A percentile compares a stretch with the other conserved stretches of the same genome.
phyloP scores from a whole-genome alignment of 2,888 invertebrate species.

The Monoplex corrugatus region DNA sequence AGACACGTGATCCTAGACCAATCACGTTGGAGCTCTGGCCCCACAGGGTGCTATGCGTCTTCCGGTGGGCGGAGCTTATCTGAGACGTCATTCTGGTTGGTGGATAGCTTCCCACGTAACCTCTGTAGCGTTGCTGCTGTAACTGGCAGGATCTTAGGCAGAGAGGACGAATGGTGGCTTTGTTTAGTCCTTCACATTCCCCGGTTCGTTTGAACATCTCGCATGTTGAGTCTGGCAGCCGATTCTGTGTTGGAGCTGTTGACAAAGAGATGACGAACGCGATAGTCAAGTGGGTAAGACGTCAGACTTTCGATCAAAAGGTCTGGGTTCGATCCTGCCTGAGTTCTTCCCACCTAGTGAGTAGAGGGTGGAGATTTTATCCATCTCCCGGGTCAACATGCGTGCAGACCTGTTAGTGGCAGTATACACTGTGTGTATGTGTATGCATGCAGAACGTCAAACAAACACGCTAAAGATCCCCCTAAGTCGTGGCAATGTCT shows the following conservation, averaged over 20 bases:
- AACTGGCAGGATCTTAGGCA: slow-evolving; percentile 54
- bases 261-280: background rate
- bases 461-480: no score
- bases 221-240: slow-evolving; percentile 53
- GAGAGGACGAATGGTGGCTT: slow-evolving; percentile 50
- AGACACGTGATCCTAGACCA: background rate
- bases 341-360: no score
- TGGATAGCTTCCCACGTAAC: slow-evolving; percentile 11
- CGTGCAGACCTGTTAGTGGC: no score
- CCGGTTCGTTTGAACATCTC: slow-evolving; percentile 53
- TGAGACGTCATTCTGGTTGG: background rate
- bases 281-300: background rate
- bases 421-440: no score
- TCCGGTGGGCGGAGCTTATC: slow-evolving; percentile 5
- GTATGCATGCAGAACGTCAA: no score
- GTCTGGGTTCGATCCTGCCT: no score
- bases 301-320: no score
- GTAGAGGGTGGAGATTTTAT: no score
- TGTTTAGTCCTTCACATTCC: slow-evolving; percentile 54
- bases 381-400: no score
- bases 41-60: background rate
- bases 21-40: slow-evolving; percentile 40
- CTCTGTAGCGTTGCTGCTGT: background rate
- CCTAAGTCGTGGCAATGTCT: no score
- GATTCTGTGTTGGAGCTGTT: slow-evolving; percentile 46